phyloP scores from a whole-genome alignment of 2,888 invertebrate genomes.

The Liodrosophila aerea region DNA sequence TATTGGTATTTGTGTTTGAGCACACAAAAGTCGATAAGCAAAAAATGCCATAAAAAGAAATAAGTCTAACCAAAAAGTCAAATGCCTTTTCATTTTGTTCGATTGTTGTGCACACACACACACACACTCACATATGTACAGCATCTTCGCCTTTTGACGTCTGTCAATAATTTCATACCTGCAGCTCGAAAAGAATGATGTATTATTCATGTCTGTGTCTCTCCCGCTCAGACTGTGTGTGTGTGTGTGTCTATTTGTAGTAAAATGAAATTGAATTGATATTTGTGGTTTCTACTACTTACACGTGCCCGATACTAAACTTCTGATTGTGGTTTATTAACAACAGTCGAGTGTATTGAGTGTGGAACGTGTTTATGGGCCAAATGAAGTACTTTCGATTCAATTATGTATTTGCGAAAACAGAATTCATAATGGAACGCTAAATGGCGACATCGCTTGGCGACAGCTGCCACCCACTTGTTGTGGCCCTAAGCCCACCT shows the following conservation, averaged over 20 bases:
- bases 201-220: constrained; percentile 59
- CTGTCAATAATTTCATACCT: constrained; percentile 58
- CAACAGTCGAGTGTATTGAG: constrained; percentile 27
- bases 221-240: too few species aligned
- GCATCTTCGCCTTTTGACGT: constrained; percentile 38
- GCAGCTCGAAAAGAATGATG: constrained; percentile 43
- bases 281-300: constrained; percentile 49
- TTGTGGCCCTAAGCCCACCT: constrained; percentile 21
- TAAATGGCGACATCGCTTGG: constrained; percentile 28
- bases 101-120: constrained; percentile 45
- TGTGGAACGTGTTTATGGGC: constrained; percentile 65
- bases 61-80: constrained; percentile 68
- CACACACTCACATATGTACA: constrained; percentile 14
- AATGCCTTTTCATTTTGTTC: constrained; percentile 62
- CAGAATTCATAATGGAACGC: constrained; percentile 46
- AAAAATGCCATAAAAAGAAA: constrained; percentile 61
- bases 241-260: constrained; percentile 50
- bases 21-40: constrained; percentile 53
- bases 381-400: constrained; percentile 75
- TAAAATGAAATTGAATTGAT: constrained; percentile 71
- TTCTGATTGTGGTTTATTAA: constrained; percentile 39
- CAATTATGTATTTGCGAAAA: constrained; percentile 64
- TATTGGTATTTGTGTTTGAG: constrained; percentile 27
- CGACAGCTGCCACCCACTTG: constrained; percentile 17
- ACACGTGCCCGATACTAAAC: constrained; percentile 47